Base-by-base conservation (phyloP, 2,888 invertebrate species). In the Ennomos erosarius region DNA sequence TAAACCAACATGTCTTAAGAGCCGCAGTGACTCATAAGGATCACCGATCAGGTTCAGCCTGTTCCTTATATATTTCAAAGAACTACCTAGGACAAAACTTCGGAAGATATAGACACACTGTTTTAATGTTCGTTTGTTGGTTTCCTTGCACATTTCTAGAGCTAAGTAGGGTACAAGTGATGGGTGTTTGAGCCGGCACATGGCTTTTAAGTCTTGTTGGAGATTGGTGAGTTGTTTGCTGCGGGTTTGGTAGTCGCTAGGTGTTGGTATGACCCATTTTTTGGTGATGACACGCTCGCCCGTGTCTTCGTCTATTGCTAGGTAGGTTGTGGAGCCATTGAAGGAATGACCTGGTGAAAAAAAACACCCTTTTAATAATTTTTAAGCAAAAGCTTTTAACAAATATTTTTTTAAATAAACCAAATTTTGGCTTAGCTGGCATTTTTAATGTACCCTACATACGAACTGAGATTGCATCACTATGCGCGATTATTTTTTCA, bases 111-210 rank as follows among this genome's bases (percentile, higher is more conserved):
- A 95, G 9, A 97, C 93, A 0, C 94, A 76, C 35, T 83, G 84
- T 55, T 77, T 80, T 26, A 76, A 68, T 1, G 75, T 78, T 46
- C 76, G 66, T 68, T 82, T 85, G 26, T 76, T 78, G 8, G 92
- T 93, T 63, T 96, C 95, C 64, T 95, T 94, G 26, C 94, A 71
- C 88, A 93, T 75, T 65, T 95, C 94, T 82, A 97, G 95, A 51
- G 96, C 96, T 59, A 95, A 90, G 83, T 98, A 98, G 51, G 95
- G 95, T 8, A 96, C 93, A 49, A 98, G 88, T 77, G 96, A 95
- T 10, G 93, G 87, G 80, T 97, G 96, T 75, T 94, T 94, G 3
- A 98, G 78, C 69, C 95, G 94, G 12, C 94, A 92, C 59, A 98
- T 90, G 16, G 95, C 93, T 74, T 94, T 94, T 38, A 98, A 88